Base-by-base conservation (phyloP, 2,888 invertebrate species). In the Actias luna region DNA sequence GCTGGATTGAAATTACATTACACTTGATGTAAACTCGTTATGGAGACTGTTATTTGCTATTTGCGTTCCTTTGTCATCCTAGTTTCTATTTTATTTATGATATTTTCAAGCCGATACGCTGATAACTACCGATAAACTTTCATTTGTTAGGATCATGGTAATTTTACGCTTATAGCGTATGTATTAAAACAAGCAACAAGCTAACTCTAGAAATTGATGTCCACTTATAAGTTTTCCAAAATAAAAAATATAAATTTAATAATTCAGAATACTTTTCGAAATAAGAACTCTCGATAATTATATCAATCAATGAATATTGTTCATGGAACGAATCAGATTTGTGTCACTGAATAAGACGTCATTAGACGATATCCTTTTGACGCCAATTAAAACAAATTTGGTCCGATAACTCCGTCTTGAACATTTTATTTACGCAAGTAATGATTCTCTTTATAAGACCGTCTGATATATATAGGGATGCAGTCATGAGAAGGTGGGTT, bases 331-430 rank as follows among this genome's bases (percentile, higher is more conserved):
- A 3, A 29, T 35, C 50, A 55, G 25, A 65, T 60, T 64, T 73
- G 64, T 72, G 67, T 70, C 64, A 36, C 67, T 35, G 31, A 66
- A 61, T 58, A 70, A 73, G 73, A 71, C 69, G 69, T 77, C 73
- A 72, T 78, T 79, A 75, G 78, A 65, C 70, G 75, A 76, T 77
- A 77, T 80, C 75, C 75, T 72, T 73, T 75, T 68, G 73, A 72
- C 70, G 78, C 77, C 80, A 87, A 85, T 86, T 85, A 85, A 83
- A 83, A 78, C 73, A 70, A 79, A 79, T 76, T 80, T 25, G 36
- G 63, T 63, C 42, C 62, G 63, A 59, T 59, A 63, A 57, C 42
- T 39, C 39, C 58, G 57, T 62, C 42, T 62, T 36, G 16, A 39
- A n/a, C 57, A 59, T 62, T 46, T 58, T 46, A 46, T 63, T 55